phyloP scores from a whole-genome alignment of 2,888 invertebrate species.

The Eristalis intricaria region DNA sequence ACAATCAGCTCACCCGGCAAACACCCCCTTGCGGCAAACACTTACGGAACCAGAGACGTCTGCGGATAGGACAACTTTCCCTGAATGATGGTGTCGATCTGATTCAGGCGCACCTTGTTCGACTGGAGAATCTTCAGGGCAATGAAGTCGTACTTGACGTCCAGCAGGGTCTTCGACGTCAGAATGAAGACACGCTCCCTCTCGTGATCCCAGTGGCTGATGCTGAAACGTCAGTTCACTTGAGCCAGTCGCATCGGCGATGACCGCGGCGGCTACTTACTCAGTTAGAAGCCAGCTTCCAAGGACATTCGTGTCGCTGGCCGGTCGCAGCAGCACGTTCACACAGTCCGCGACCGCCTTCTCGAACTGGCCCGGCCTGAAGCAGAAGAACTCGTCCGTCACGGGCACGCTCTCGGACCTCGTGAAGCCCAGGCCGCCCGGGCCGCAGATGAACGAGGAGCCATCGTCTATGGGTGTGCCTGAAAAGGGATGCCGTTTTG shows the following conservation, averaged over 20 bases:
- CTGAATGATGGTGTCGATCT: constrained; percentile 87
- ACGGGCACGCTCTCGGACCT: constrained; percentile 77
- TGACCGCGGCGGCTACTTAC: constrained; percentile 82
- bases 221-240: constrained; percentile 83
- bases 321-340: constrained; percentile 84
- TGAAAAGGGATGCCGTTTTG: background rate
- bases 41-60: constrained; percentile 92
- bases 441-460: constrained; percentile 39
- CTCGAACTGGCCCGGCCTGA: constrained; percentile 88
- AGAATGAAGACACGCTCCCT: constrained; percentile 90
- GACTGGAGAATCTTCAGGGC: constrained; percentile 88
- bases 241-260: background rate
- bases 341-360: constrained; percentile 88
- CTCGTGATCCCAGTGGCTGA: constrained; percentile 93
- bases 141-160: constrained; percentile 93
- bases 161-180: constrained; percentile 87
- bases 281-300: constrained; percentile 92
- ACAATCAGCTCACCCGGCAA: background rate
- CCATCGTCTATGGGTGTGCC: constrained; percentile 59
- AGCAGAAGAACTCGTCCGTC: constrained; percentile 84
- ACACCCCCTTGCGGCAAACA: constrained; percentile 74
- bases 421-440: constrained; percentile 76
- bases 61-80: constrained; percentile 92
- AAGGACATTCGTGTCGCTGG: constrained; percentile 86
- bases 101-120: constrained; percentile 86